Base-by-base conservation (phyloP, 2,888 invertebrate species). In the Nysson spinosus region DNA sequence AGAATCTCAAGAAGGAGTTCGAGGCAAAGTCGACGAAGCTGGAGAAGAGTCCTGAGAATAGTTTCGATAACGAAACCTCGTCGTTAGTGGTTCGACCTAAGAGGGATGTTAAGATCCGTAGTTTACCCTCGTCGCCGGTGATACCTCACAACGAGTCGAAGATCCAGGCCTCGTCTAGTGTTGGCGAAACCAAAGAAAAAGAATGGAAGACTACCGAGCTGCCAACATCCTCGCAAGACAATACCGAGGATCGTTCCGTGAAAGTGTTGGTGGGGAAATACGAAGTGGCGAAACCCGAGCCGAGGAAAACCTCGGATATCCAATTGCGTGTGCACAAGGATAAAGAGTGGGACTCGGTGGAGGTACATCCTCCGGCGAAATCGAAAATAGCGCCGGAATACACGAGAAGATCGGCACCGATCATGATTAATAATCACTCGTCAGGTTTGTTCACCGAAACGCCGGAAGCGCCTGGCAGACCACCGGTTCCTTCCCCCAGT, bases 1-100 rank as follows among this genome's bases (percentile, higher is more conserved):
- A 93, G 89, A 94, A 93, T 89, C 91, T 96, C 76, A 95, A 95
- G 87, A 93, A 93, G 85, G 96, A 95, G 86, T 96, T 96, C 86
- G 96, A 96, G 89, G 95, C 96, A 47, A 94, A 94, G 85, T 90
- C 90, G 0, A 87, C 78, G 17, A 82, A 67, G 35, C 75, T 80
- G 28, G 85, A 87, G 55, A 85, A 81, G 50, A 86, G 84, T 66
- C 79, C 82, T 1, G 77, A 69, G 61, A 72, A 49, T 44, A 69
- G 49, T 16, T 71, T 60, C 49, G 73, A 73, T 5, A 43, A 47
- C 43, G 73, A 74, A 0, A 43, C 37, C 11, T 49, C 72, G 28
- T 34, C 69, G 20, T 56, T 37, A 34, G 54, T 12, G 22, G 43
- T 46, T n/a, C 80, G 83, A 39, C 62, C 75, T 9, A 84, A 81